A percentile compares a stretch with the other conserved stretches of the same genome.
Conservation (phyloP, 2,888 invertebrate genomes). For the Polyommatus iphigenia region DNA sequence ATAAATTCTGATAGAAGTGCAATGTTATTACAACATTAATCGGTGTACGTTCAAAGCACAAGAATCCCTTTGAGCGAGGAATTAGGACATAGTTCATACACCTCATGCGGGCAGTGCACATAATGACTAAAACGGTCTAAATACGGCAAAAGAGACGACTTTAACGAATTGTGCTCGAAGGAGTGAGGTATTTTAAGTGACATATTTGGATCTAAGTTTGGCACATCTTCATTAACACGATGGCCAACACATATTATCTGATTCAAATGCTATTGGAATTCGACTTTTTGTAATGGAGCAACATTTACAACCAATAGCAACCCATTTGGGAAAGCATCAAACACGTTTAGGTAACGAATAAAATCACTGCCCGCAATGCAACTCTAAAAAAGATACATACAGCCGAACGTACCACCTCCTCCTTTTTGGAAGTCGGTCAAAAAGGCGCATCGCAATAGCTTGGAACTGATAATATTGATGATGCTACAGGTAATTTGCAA, state of each 20-base stretch:
- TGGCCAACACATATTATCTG: too few species aligned
- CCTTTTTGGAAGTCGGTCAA: too few species aligned
- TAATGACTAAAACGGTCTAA: neutral
- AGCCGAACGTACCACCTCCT: too few species aligned
- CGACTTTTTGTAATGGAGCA: too few species aligned
- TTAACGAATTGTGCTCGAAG: neutral
- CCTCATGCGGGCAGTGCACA: neutral
- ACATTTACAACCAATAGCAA: too few species aligned
- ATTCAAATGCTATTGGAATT: too few species aligned
- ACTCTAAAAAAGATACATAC: too few species aligned
- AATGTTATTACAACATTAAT: constrained; percentile 18
- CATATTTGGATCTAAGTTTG: neutral
- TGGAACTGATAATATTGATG: neutral
- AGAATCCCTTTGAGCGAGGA: constrained; percentile 18
- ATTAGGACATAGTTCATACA: neutral
- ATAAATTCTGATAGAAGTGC: neutral
- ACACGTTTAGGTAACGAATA: too few species aligned
- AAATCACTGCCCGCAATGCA: too few species aligned
- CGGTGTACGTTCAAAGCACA: neutral
- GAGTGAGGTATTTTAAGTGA: neutral
- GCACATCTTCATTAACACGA: too few species aligned
- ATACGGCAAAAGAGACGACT: neutral
- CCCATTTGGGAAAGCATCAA: too few species aligned
- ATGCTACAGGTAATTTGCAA: neutral
- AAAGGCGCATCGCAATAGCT: neutral